Evolutionary conservation across 64 coral and sea anemone genomes (phyloP).

Genomic region (Stichodactyla helianthus): DNA sequence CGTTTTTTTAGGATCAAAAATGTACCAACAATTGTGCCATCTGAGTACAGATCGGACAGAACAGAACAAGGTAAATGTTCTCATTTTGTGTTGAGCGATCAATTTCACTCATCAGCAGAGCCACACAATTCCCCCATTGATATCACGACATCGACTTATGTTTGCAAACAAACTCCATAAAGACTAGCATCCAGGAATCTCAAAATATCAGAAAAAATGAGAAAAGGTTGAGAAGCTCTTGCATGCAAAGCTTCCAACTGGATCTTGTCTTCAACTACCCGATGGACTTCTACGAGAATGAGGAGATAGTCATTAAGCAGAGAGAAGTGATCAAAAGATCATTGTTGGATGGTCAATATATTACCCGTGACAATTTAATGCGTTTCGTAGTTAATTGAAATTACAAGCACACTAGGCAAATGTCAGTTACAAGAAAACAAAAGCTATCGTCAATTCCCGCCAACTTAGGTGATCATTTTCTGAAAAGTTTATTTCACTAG

Average conservation of each 20-base stretch:
- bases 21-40: constrained; percentile 3
- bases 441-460: no score
- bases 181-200: constrained; percentile 32
- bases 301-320: background rate
- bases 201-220: constrained; percentile 32
- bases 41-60: background rate
- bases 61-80: background rate
- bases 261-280: constrained; percentile 34
- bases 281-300: constrained; percentile 40
- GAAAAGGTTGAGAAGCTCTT: constrained; percentile 20
- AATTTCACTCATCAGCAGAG: background rate
- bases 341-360: no score
- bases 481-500: no score
- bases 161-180: constrained; percentile 15
- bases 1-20: background rate
- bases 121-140: constrained; percentile 24
- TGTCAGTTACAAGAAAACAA: no score
- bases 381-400: no score
- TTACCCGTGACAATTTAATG: no score
- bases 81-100: constrained; percentile 15
- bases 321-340: background rate
- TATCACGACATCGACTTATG: constrained; percentile 11
- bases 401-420: no score
- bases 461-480: no score
- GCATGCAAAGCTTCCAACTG: constrained; percentile 34